These are phyloP conservation scores for Terebella lapidaria DNA, from an alignment of 2,888 invertebrate genomes.

Conservation along the genomic window DNA sequence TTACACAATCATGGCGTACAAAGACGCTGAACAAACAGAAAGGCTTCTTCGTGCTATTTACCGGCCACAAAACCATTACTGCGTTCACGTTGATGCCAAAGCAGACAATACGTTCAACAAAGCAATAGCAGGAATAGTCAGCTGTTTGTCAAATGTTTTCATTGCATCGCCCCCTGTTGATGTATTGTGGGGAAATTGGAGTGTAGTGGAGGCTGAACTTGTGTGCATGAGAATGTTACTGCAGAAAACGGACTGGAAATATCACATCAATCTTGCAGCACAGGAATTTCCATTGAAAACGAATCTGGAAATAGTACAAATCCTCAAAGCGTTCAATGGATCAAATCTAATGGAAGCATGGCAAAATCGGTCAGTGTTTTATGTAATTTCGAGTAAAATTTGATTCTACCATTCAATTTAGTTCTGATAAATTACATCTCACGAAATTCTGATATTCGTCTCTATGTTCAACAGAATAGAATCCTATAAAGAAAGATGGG, in stretches of 20 bases:
- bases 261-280: slow-evolving; percentile 43
- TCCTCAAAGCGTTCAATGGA: slow-evolving; percentile 39
- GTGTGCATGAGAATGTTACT: slow-evolving; percentile 3
- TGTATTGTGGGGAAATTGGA: background rate
- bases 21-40: slow-evolving; percentile 19
- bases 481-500: too few relatives aligned
- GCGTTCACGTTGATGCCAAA: slow-evolving; percentile 21
- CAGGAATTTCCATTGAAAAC: slow-evolving; percentile 46
- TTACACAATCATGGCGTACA: slow-evolving; percentile 19
- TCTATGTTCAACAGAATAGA: too few relatives aligned
- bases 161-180: background rate
- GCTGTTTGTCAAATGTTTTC: slow-evolving; percentile 13
- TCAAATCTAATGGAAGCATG: slow-evolving; percentile 28
- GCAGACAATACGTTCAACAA: background rate
- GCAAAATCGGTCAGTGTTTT: too few relatives aligned
- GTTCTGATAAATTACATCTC: too few relatives aligned
- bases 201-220: slow-evolving; percentile 15
- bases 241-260: slow-evolving; percentile 15
- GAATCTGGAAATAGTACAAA: slow-evolving; percentile 41
- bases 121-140: slow-evolving; percentile 6
- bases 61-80: slow-evolving; percentile 24
- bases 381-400: too few relatives aligned
- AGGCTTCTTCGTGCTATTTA: slow-evolving; percentile 21
- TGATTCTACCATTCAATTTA: too few relatives aligned
- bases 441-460: too few relatives aligned